Evolutionary conservation across 1,140 invertebrate genomes (phyloP).

Genomic region (Acromyrmex echinatior): DNA sequence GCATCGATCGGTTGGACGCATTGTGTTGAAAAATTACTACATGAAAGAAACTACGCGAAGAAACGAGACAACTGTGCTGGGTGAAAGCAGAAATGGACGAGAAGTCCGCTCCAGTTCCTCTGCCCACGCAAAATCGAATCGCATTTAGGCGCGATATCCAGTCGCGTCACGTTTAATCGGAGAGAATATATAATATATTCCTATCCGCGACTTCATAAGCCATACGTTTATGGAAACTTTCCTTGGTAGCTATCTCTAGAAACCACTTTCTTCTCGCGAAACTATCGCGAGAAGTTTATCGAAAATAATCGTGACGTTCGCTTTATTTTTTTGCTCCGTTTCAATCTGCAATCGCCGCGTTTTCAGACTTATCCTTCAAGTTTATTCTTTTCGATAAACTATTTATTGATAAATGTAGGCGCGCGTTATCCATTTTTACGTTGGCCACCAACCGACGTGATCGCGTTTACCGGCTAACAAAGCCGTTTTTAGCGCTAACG

Average conservation of each 20-base stretch:
- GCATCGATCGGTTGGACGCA: not conserved
- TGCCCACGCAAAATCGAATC: slow-evolving; percentile 59
- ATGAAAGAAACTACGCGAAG: not conserved
- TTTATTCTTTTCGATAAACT: not conserved
- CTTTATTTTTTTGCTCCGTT: not conserved
- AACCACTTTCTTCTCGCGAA: slow-evolving; percentile 28
- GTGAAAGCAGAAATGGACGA: slow-evolving; percentile 68
- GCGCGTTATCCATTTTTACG: slow-evolving; percentile 28
- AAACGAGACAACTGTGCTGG: slow-evolving; percentile 33
- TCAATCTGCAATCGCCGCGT: not conserved
- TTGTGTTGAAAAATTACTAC: slow-evolving; percentile 28
- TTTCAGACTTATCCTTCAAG: slow-evolving; percentile 16
- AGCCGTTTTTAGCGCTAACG: slow-evolving; percentile 56
- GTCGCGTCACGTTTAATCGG: slow-evolving; percentile 43
- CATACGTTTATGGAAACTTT: slow-evolving; percentile 35
- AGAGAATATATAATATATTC: slow-evolving; percentile 8
- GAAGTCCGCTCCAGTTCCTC: slow-evolving; percentile 62
- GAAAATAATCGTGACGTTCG: not conserved
- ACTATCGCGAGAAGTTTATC: not conserved
- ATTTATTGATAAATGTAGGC: not conserved
- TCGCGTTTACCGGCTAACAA: slow-evolving; percentile 9
- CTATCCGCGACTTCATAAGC: not conserved
- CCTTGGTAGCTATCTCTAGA: not conserved
- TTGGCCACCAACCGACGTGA: not conserved
- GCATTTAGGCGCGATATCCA: slow-evolving; percentile 42